A percentile compares a stretch with the other conserved stretches of the same genome.
These are phyloP conservation scores for Passer domesticus DNA, from an alignment of 2,113 vertebrate genomes.

Conservation along the genomic window DNA sequence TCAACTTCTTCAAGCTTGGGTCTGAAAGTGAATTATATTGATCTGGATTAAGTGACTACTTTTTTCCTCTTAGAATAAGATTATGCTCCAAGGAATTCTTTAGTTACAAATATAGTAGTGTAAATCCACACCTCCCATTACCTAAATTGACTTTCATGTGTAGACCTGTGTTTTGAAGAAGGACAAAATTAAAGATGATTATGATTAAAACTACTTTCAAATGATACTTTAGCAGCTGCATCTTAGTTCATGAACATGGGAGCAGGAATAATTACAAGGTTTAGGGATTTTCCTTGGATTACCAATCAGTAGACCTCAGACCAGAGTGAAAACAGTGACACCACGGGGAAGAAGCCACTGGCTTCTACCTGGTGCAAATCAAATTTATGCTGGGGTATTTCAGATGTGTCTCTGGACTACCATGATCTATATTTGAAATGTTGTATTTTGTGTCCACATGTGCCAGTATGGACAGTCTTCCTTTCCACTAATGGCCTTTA, in stretches of 20 bases:
- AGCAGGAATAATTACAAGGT: background rate
- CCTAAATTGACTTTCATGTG: background rate
- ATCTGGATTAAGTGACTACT: background rate
- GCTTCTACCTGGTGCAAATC: background rate
- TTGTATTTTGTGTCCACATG: background rate
- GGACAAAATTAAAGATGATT: background rate
- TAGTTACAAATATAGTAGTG: background rate
- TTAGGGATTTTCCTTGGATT: background rate
- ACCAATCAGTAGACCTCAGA: background rate
- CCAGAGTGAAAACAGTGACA: background rate
- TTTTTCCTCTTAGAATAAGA: background rate
- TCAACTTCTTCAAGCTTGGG: background rate
- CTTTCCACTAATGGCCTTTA: background rate
- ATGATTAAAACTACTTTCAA: background rate
- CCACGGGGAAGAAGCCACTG: rapidly evolving
- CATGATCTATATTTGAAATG: rapidly evolving
- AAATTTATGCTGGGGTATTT: background rate
- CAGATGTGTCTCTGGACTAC: background rate
- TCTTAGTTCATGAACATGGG: background rate
- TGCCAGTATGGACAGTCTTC: background rate
- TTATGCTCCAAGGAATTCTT: background rate
- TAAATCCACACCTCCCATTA: background rate
- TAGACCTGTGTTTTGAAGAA: background rate
- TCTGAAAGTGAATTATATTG: background rate
- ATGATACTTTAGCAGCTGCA: background rate